These are phyloP conservation scores for Anabacerthia variegaticeps DNA, from an alignment of 2,797 vertebrate species.

Conservation along the genomic window DNA sequence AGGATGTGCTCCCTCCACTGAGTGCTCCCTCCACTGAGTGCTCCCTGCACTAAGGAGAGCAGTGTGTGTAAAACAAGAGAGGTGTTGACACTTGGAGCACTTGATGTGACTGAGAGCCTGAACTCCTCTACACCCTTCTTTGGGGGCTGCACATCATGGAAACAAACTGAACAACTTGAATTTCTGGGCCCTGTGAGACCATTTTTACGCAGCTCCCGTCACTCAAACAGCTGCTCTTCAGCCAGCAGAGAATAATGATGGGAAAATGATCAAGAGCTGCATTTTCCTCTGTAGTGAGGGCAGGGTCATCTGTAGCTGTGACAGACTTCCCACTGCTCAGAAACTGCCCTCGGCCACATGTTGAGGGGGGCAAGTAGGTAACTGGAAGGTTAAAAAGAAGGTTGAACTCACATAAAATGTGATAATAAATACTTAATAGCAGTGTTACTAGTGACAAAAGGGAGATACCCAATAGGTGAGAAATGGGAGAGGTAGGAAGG, in stretches of 20 bases:
- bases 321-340: background rate
- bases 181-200: background rate
- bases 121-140: background rate
- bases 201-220: background rate
- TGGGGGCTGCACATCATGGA: background rate
- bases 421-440: background rate
- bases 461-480: background rate
- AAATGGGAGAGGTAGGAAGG: background rate
- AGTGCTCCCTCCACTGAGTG: too few relatives aligned
- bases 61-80: background rate
- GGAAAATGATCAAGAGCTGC: background rate
- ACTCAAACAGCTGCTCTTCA: background rate
- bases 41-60: background rate
- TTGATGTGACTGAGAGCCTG: background rate
- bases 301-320: rapidly evolving
- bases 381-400: background rate
- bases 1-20: background rate
- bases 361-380: background rate
- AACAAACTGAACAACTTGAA: background rate
- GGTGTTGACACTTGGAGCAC: background rate
- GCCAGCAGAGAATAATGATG: background rate
- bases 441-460: background rate
- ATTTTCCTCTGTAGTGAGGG: background rate
- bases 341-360: background rate
- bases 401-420: rapidly evolving